Base-by-base conservation (phyloP, 2,888 invertebrate species). In the Nasonovia ribisnigri region DNA sequence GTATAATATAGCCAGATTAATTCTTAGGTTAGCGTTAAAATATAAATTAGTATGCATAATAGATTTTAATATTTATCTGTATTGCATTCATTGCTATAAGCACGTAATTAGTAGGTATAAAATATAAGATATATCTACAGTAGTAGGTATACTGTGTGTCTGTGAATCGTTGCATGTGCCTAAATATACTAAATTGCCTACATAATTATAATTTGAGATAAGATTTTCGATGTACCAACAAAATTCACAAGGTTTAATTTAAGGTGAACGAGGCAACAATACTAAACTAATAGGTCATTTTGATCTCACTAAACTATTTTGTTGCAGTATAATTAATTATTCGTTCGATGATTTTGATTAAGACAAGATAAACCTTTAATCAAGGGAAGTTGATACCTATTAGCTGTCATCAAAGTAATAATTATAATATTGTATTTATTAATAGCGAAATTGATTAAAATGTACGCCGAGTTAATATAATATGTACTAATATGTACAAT, bases 161-260 rank as follows among this genome's bases (percentile, higher is more conserved):
- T 36, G 77, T 67, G 67, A 11, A 5, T 77, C 36, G 36, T 8
- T 77, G 2, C 36, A 36, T 77, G 8, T 8, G 77, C 77, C 77
- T 77, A 77, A 77, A 77, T 77, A 77, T 36, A 77, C 67, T 36
- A 77, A 77, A 77, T 36, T 77, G 36, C 36, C 77, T 77, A 36
- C 77, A 77, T 77, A 77, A 42, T 84, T 84, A 84, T 84, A 84
- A 77, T 42, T 43, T 43, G 3, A 84, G 84, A 43, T 84, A 43
- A 43, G 43, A 43, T 20, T 26, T 77, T 77, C 20, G 20, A 77
- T 77, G 77, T 36, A 36, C 36, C 36, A 36, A 77, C 77, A 77
- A 77, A 36, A 77, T 77, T 77, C 29, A 84, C 84, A 43, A 84
- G 84, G 43, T 84, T 84, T 84, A 84, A 84, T 84, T 29, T 84